Conservation (phyloP, 2,888 invertebrate genomes). For the Drosophila nr. perissopoda region DNA sequence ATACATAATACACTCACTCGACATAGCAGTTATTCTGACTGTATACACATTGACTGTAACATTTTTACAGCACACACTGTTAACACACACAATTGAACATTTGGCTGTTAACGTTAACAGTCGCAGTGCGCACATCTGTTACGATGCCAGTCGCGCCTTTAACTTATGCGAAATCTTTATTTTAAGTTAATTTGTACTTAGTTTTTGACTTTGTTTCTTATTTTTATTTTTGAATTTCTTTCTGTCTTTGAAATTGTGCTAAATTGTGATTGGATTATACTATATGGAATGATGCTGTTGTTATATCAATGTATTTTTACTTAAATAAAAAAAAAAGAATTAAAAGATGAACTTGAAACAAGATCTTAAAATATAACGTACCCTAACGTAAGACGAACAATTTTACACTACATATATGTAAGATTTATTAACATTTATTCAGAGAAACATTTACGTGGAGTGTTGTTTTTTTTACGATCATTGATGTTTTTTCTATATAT, state of each 20-base stretch:
- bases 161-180: slow-evolving; percentile 8
- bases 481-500: slow-evolving; percentile 15
- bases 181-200: slow-evolving; percentile 25
- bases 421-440: slow-evolving; percentile 16
- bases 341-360: background rate
- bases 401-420: slow-evolving; percentile 10
- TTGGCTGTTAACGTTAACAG: slow-evolving; percentile 14
- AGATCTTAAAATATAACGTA: slow-evolving; percentile 9
- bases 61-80: background rate
- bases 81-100: slow-evolving; percentile 6
- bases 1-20: background rate
- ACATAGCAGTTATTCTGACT: background rate
- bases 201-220: background rate
- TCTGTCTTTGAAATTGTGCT: slow-evolving; percentile 27
- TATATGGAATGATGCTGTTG: slow-evolving; percentile 52
- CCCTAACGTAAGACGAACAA: slow-evolving; percentile 21
- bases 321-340: background rate
- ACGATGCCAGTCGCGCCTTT: slow-evolving; percentile 21
- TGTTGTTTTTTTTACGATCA: slow-evolving; percentile 17
- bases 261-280: slow-evolving; percentile 52
- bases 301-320: slow-evolving; percentile 54
- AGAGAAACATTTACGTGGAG: slow-evolving; percentile 3
- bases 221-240: background rate
- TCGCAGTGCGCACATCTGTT: background rate
- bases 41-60: background rate